Conservation (phyloP, 2,113 vertebrate species). For the Siphamia tubifer region DNA sequence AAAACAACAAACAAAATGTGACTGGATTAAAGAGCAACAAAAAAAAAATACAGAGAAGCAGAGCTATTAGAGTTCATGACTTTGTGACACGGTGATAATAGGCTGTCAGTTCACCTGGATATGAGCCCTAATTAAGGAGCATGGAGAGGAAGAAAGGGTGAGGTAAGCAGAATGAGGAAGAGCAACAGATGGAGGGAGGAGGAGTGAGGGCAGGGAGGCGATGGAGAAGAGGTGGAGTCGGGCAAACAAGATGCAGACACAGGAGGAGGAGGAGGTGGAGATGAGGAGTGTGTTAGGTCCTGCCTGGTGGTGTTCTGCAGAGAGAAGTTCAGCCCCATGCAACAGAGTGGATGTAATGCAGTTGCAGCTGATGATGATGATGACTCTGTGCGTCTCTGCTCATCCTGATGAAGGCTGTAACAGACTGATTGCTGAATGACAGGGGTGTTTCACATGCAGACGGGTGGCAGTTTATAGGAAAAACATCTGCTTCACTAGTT, state of each 20-base stretch:
- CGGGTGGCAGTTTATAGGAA: no score
- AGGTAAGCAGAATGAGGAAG: not conserved
- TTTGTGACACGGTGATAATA: slow-evolving; percentile 12
- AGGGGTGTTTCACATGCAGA: not conserved
- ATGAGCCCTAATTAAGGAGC: slow-evolving; percentile 16
- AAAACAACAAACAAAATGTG: no score
- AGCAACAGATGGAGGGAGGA: slow-evolving; percentile 28
- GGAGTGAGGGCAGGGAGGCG: slow-evolving; percentile 7
- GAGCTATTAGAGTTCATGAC: not conserved
- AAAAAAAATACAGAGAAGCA: not conserved
- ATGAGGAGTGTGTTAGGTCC: not conserved
- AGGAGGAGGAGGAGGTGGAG: no score
- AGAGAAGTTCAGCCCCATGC: not conserved
- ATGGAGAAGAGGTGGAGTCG: slow-evolving; percentile 15
- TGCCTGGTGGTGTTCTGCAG: not conserved
- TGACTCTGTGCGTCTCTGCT: not conserved
- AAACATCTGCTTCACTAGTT: no score
- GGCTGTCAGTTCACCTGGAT: slow-evolving; percentile 24
- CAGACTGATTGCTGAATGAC: slow-evolving; percentile 6
- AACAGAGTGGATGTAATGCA: not conserved
- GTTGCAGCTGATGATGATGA: no score
- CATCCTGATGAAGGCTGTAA: not conserved
- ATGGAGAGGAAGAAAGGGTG: not conserved
- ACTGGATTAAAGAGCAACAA: no score
- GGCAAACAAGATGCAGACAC: not conserved